A percentile compares a stretch with the other conserved stretches of the same genome.
These are phyloP conservation scores for Formicarius rufipectus DNA, from an alignment of 2,113 vertebrate species.

Conservation along the genomic window DNA sequence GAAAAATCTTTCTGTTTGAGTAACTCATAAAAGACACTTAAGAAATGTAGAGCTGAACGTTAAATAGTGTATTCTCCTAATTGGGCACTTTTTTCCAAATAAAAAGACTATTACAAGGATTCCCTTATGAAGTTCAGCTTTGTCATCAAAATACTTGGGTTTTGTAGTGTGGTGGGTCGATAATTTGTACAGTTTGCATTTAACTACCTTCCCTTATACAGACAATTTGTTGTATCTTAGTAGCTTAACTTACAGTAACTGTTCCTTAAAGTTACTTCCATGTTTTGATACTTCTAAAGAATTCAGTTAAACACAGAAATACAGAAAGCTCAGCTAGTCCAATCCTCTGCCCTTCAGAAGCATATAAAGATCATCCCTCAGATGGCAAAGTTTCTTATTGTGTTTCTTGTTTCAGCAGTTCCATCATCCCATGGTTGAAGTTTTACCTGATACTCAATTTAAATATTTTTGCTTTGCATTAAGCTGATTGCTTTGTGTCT, in stretches of 20 bases:
- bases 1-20: not conserved
- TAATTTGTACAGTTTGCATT: not conserved
- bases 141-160: not conserved
- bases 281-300: not conserved
- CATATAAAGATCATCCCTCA: rapidly evolving
- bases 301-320: not conserved
- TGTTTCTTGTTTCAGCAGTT: not conserved
- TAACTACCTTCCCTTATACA: not conserved
- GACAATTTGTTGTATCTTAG: not conserved
- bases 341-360: not conserved
- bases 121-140: not conserved
- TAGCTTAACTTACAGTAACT: not conserved
- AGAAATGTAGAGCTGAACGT: not conserved
- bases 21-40: not conserved
- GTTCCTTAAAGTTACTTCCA: not conserved
- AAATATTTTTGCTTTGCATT: not conserved
- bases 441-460: not conserved
- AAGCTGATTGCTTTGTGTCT: not conserved
- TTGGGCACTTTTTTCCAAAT: not conserved
- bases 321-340: not conserved
- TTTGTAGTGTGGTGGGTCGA: not conserved
- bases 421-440: not conserved
- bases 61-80: not conserved
- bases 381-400: not conserved
- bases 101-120: not conserved